Evolutionary conservation across 2,797 vertebrate genomes (phyloP).

Genomic region (Gambelia wislizenii): DNA sequence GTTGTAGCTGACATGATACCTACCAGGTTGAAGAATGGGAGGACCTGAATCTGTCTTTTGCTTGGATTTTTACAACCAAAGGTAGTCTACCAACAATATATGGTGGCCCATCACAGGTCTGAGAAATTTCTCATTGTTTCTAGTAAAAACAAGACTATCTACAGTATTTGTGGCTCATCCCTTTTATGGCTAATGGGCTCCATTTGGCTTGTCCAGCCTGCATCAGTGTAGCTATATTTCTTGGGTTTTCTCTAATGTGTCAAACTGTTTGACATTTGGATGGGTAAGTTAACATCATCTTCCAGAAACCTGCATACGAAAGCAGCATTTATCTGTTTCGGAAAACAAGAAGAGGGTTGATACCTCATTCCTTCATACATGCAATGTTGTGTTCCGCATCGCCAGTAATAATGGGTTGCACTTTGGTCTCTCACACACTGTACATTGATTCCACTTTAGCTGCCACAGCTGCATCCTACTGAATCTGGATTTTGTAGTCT

Average conservation of each 20-base stretch:
- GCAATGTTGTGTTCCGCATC: background rate
- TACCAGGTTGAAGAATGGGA: background rate
- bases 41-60: background rate
- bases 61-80: background rate
- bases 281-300: background rate
- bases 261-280: background rate
- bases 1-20: background rate
- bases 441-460: no score
- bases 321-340: background rate
- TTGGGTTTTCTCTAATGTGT: background rate
- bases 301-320: background rate
- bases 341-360: background rate
- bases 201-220: background rate
- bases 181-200: no score
- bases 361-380: background rate
- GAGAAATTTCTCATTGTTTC: background rate
- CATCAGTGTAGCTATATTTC: background rate
- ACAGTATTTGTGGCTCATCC: background rate
- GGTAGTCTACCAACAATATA: background rate
- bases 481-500: no score
- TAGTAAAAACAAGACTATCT: background rate
- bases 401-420: background rate
- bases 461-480: no score
- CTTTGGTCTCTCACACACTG: background rate
- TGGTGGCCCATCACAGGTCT: background rate